These are phyloP conservation scores for Plusia festucae DNA, from an alignment of 2,888 invertebrate species.

Conservation along the genomic window DNA sequence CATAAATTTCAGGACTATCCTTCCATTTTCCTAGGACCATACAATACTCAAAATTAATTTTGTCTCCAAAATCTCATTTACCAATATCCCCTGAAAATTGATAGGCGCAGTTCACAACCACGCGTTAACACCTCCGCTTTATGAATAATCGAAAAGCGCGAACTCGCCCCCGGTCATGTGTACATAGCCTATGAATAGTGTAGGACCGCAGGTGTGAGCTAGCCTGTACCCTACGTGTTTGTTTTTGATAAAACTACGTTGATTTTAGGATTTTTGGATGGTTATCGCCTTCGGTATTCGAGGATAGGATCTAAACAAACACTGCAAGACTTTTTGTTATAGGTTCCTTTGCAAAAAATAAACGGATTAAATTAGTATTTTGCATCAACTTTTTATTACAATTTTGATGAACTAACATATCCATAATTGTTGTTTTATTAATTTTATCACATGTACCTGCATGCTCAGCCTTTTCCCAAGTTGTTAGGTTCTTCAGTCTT, in stretches of 20 bases:
- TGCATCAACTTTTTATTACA: too few relatives aligned
- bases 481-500: too few relatives aligned
- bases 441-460: too few relatives aligned
- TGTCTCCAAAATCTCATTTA: slow-evolving; percentile 22
- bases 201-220: slow-evolving; percentile 47
- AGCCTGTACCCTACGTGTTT: slow-evolving; percentile 45
- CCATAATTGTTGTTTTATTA: too few relatives aligned
- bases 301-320: slow-evolving; percentile 18
- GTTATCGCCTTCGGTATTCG: not conserved
- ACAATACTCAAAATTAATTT: not conserved
- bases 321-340: not conserved
- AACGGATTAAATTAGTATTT: too few relatives aligned
- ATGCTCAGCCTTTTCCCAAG: too few relatives aligned
- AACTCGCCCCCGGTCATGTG: slow-evolving; percentile 69
- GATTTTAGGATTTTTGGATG: slow-evolving; percentile 25
- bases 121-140: slow-evolving; percentile 70
- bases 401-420: too few relatives aligned
- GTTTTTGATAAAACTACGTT: slow-evolving; percentile 44
- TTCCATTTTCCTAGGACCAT: not conserved
- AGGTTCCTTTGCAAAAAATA: too few relatives aligned
- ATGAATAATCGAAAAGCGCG: slow-evolving; percentile 77
- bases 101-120: slow-evolving; percentile 51
- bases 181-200: slow-evolving; percentile 65
- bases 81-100: slow-evolving; percentile 39
- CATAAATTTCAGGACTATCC: not conserved